Evolutionary conservation across 2,113 vertebrate genomes (phyloP).

Genomic region (Sturnus vulgaris): DNA sequence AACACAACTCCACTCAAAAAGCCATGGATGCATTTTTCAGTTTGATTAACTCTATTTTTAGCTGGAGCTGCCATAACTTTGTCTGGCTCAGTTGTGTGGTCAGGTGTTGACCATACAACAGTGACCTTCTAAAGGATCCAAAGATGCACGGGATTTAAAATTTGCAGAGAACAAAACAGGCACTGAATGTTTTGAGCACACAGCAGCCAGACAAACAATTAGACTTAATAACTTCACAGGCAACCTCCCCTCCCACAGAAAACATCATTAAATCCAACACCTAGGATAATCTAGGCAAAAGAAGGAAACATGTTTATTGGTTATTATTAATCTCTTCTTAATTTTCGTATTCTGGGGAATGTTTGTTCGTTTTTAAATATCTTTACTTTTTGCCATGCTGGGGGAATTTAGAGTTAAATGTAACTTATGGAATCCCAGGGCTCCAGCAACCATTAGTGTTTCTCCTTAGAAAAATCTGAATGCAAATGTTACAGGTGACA

Average conservation of each 20-base stretch:
- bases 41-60: neutral
- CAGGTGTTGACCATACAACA: neutral
- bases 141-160: neutral
- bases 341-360: neutral
- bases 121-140: neutral
- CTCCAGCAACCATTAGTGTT: neutral
- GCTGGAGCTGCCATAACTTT: neutral
- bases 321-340: neutral
- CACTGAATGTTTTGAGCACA: constrained; percentile 1
- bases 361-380: neutral
- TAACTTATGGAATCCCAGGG: neutral
- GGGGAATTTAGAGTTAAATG: neutral
- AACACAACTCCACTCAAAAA: neutral
- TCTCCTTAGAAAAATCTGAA: neutral
- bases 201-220: neutral
- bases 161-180: neutral
- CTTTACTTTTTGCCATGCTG: neutral
- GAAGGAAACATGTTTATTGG: neutral
- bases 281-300: neutral
- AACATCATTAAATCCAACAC: constrained; percentile 11
- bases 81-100: neutral
- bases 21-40: neutral
- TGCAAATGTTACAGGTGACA: constrained; percentile 46
- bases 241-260: constrained; percentile 8
- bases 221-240: neutral